Evolutionary conservation across 2,888 invertebrate genomes (phyloP), one percentile per base, ranked within the genome.

Genomic region (Mechanitis messenoides): DNA sequence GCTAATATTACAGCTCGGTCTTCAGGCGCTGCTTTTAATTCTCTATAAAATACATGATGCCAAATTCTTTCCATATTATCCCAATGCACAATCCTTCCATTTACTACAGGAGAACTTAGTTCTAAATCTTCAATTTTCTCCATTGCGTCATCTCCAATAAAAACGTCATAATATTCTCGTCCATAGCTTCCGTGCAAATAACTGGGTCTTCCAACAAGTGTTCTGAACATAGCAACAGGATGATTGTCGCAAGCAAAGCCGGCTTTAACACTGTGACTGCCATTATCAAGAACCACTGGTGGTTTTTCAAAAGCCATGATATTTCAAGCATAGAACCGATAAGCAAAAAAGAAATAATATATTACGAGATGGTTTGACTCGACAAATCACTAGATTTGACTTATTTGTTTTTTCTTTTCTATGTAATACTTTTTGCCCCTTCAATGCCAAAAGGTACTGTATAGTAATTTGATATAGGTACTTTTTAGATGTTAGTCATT

Each of bases 181-280:
- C 87, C 87, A 46, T 85, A 86, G 1, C 68, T 66, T 0, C 85
- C 84, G 0, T 75, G 63, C 0, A 87, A 70, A 57, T 79, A 72
- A 11, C 72, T 79, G 0, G 88, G 88, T 54, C 89, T 75, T 0
- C 86, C 88, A 2, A 88, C 83, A 1, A 81, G 72, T 2, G 80
- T 80, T 31, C 86, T 75, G 61, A 88, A 85, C 59, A 87, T 87
- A 0, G 83, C 75, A 0, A 88, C 80, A 0, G 88, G 88, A 46
- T 88, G 87, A 63, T 89, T 87, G 63, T 89, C 88, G 46, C 86
- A 85, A 0, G 87, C 77, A 53, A 88, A 88, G 0, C 89, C 88
- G 0, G 87, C 85, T 67, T 89, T 89, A 2, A 83, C 78, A 28
- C 68, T 74, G 56, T 75, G 79, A 63, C 87, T 84, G 0, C 89